Percentiles rank a stretch among this genome's conserved stretches.
These are phyloP conservation scores for Molanna angustata DNA, from an alignment of 2,888 invertebrate genomes.

Conservation along the genomic window DNA sequence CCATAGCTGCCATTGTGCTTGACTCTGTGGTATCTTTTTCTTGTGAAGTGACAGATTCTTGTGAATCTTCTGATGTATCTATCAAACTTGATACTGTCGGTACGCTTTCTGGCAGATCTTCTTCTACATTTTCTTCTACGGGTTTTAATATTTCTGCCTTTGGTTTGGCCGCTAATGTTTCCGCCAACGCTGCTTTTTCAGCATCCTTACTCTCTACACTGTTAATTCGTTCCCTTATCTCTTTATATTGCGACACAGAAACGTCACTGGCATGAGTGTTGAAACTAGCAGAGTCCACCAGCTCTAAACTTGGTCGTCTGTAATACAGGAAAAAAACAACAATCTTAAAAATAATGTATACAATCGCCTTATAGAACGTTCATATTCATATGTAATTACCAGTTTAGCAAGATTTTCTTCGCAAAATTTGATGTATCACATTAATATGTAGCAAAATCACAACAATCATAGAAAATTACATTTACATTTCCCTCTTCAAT, in stretches of 20 bases:
- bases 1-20: constrained; percentile 68
- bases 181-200: constrained; percentile 48
- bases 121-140: constrained; percentile 39
- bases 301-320: constrained; percentile 73
- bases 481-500: no score
- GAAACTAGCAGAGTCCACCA: constrained; percentile 80
- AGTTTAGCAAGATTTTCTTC: no score
- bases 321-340: constrained; percentile 32
- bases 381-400: no score
- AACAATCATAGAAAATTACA: no score
- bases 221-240: constrained; percentile 48
- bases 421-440: no score
- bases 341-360: no score
- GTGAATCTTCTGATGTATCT: constrained; percentile 43
- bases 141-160: constrained; percentile 48
- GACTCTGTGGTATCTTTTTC: constrained; percentile 57
- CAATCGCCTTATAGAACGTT: no score
- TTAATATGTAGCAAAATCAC: no score
- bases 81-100: constrained; percentile 40
- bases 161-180: constrained; percentile 55
- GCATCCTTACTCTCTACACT: constrained; percentile 48
- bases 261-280: constrained; percentile 66
- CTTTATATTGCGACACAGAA: constrained; percentile 52
- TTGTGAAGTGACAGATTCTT: constrained; percentile 45
- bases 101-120: constrained; percentile 20